Percentiles rank a stretch among this genome's conserved stretches.
Evolutionary conservation across 2,113 vertebrate genomes (phyloP).

Genomic region (Brienomyrus longianalis): DNA sequence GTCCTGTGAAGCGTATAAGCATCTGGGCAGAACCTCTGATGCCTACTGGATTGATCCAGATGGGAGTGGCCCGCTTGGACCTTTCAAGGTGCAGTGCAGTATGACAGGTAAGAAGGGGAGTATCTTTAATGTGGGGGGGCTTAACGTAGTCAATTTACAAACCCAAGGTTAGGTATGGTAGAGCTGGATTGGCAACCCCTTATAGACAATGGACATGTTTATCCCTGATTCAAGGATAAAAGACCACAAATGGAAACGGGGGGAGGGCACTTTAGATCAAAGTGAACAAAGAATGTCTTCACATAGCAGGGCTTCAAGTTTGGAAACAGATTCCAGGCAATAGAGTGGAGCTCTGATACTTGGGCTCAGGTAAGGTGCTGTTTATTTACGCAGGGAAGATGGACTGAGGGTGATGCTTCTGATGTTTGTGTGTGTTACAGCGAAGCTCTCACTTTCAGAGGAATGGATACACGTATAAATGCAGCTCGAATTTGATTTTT

Average conservation of each 20-base stretch:
- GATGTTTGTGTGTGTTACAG: neutral
- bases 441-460: neutral
- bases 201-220: neutral
- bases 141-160: neutral
- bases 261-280: neutral
- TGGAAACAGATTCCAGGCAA: neutral
- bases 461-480: neutral
- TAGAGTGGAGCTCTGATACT: neutral
- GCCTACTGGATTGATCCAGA: conserved; percentile 93
- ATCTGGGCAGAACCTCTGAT: conserved; percentile 79
- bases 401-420: neutral
- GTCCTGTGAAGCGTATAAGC: conserved; percentile 93
- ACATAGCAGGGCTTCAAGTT: neutral
- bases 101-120: conserved; percentile 75
- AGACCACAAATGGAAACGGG: neutral
- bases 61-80: conserved; percentile 77
- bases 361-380: neutral
- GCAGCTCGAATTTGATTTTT: neutral
- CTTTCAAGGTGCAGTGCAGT: conserved; percentile 86
- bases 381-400: neutral
- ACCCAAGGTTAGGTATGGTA: neutral
- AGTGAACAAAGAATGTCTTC: neutral
- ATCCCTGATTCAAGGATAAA: neutral
- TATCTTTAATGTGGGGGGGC: neutral
- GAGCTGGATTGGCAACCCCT: neutral